Conservation (phyloP, 2,113 vertebrate genomes). For the Onychostruthus taczanowskii region DNA sequence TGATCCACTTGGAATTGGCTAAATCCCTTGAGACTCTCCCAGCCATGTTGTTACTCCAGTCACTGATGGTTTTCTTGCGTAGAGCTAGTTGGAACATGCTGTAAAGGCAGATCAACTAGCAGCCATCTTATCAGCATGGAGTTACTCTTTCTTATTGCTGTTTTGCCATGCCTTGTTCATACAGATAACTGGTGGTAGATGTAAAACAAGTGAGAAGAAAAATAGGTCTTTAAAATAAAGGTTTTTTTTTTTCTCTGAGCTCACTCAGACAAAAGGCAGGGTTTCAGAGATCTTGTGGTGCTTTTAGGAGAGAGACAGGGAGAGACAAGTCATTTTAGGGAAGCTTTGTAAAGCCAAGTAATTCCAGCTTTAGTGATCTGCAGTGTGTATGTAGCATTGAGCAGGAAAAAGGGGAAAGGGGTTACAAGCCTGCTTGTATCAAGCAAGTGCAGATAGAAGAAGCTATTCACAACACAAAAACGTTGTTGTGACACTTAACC, state of each 20-base stretch:
- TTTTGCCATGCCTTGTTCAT: neutral
- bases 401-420: neutral
- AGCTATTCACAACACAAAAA: neutral
- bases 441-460: neutral
- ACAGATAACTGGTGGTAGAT: neutral
- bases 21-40: neutral
- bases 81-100: neutral
- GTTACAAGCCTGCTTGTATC: neutral
- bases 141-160: neutral
- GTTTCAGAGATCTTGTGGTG: neutral
- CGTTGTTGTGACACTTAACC: neutral
- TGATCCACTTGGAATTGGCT: neutral
- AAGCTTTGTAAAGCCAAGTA: neutral
- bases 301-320: neutral
- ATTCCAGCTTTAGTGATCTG: neutral
- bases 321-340: neutral
- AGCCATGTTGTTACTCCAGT: neutral
- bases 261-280: accelerated
- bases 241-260: neutral
- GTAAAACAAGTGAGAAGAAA: neutral
- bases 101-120: neutral
- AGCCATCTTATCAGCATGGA: neutral
- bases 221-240: neutral
- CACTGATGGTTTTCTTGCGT: neutral
- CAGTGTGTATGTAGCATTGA: neutral